Percentiles rank a stretch among this genome's conserved stretches.
Conservation (phyloP, 2,113 vertebrate genomes). For the Mixornis gularis region DNA sequence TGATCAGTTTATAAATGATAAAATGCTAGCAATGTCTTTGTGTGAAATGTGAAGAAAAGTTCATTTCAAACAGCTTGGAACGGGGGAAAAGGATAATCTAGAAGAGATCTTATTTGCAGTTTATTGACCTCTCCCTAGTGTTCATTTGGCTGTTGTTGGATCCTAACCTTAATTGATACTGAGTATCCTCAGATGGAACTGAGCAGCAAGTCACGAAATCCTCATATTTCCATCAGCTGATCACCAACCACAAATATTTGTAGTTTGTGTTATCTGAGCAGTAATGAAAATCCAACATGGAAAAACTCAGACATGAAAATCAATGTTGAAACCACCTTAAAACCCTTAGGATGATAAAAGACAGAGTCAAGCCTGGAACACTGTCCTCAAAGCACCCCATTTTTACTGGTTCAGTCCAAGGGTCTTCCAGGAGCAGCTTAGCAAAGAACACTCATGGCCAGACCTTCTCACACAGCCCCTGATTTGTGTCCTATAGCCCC, state of each 20-base stretch:
- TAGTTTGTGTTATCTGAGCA: conserved; percentile 64
- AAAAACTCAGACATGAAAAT: conserved; percentile 69
- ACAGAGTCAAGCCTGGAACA: conserved; percentile 59
- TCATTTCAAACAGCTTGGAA: neutral
- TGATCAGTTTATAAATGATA: neutral
- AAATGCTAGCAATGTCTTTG: neutral
- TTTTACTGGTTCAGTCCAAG: neutral
- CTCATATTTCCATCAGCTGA: conserved; percentile 57
- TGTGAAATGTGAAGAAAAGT: neutral
- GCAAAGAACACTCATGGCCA: neutral
- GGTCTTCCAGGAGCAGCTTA: neutral
- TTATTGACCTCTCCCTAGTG: neutral
- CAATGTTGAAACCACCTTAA: conserved; percentile 72
- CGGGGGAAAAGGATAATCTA: neutral
- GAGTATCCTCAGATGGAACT: conserved; percentile 14
- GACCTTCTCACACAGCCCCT: neutral
- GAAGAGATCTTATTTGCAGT: neutral
- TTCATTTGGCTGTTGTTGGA: conserved; percentile 1
- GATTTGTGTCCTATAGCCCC: neutral
- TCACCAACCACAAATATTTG: conserved; percentile 71
- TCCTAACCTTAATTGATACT: conserved; percentile 50
- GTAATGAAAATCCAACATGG: conserved; percentile 67
- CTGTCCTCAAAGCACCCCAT: conserved; percentile 58
- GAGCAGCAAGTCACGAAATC: conserved; percentile 33
- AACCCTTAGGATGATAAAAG: conserved; percentile 65